Evolutionary conservation across 2,888 invertebrate species (phyloP).

Genomic region (Drosophila monieri): DNA sequence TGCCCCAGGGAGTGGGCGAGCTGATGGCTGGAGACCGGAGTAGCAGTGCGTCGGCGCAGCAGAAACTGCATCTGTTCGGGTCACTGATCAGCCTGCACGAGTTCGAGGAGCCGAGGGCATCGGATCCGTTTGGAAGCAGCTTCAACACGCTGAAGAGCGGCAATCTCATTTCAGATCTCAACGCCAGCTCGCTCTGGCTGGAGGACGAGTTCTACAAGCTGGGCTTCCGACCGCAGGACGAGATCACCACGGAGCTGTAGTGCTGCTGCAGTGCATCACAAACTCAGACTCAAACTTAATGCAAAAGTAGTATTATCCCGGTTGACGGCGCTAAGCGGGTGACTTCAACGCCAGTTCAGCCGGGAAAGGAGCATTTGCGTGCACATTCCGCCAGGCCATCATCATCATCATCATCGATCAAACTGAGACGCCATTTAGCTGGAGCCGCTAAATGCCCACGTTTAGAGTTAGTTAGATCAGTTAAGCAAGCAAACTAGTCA

Average conservation of each 20-base stretch:
- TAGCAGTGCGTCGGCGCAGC: constrained; percentile 73
- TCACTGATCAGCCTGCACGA: constrained; percentile 84
- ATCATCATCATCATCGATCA: constrained; percentile 17
- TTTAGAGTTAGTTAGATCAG: constrained; percentile 63
- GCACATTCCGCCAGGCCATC: constrained; percentile 73
- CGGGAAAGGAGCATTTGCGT: constrained; percentile 52
- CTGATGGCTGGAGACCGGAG: constrained; percentile 62
- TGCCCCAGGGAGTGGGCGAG: constrained; percentile 56
- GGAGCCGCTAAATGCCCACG: constrained; percentile 66
- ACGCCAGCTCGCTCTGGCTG: constrained; percentile 87
- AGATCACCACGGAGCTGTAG: constrained; percentile 93
- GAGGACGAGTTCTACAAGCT: constrained; percentile 93
- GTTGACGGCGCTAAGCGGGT: constrained; percentile 60
- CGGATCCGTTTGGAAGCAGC: constrained; percentile 86
- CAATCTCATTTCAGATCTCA: constrained; percentile 83
- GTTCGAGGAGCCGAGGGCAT: constrained; percentile 84
- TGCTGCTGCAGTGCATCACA: constrained; percentile 26
- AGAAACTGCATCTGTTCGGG: constrained; percentile 83
- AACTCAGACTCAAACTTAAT: constrained; percentile 35
- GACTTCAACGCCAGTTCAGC: constrained; percentile 57
- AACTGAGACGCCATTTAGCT: constrained; percentile 72
- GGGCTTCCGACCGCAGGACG: constrained; percentile 94
- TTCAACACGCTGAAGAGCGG: constrained; percentile 85
- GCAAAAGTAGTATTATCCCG: constrained; percentile 59
- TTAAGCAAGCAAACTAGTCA: constrained; percentile 72